A percentile compares a stretch with the other conserved stretches of the same genome.
These are phyloP conservation scores for Aspidiotus destructor DNA, from an alignment of 2,888 invertebrate genomes.

Conservation along the genomic window DNA sequence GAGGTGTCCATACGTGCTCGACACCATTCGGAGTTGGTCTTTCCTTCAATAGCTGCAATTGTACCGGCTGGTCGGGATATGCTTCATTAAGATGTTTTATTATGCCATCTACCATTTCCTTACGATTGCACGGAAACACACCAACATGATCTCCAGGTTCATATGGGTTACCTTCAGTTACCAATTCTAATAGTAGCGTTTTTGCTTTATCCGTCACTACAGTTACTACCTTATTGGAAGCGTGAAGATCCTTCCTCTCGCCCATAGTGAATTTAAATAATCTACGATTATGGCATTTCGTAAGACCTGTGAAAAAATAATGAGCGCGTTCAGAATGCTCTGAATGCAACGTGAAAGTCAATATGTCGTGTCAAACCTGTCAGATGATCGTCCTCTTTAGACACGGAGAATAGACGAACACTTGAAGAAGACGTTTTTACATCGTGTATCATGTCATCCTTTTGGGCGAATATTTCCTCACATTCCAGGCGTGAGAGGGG, in stretches of 20 bases:
- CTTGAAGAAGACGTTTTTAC: constrained; percentile 62
- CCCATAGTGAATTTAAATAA: constrained; percentile 47
- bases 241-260: constrained; percentile 46
- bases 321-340: constrained; percentile 21
- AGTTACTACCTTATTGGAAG: constrained; percentile 32
- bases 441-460: constrained; percentile 66
- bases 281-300: constrained; percentile 56
- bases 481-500: too few species aligned
- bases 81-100: constrained; percentile 52
- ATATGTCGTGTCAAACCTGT: constrained; percentile 37
- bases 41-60: constrained; percentile 73
- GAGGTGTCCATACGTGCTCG: constrained; percentile 74
- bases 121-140: constrained; percentile 73
- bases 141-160: constrained; percentile 90
- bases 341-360: background rate
- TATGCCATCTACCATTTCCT: constrained; percentile 68
- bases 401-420: constrained; percentile 58
- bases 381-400: constrained; percentile 43
- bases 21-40: constrained; percentile 79
- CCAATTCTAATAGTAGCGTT: constrained; percentile 38
- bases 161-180: constrained; percentile 52
- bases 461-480: constrained; percentile 67
- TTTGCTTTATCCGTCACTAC: constrained; percentile 37
- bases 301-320: constrained; percentile 34
- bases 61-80: constrained; percentile 59